Evolutionary conservation across 2,888 invertebrate genomes (phyloP), one percentile per base, ranked within the genome.

Genomic region (Callyntrura guangdongensis): DNA sequence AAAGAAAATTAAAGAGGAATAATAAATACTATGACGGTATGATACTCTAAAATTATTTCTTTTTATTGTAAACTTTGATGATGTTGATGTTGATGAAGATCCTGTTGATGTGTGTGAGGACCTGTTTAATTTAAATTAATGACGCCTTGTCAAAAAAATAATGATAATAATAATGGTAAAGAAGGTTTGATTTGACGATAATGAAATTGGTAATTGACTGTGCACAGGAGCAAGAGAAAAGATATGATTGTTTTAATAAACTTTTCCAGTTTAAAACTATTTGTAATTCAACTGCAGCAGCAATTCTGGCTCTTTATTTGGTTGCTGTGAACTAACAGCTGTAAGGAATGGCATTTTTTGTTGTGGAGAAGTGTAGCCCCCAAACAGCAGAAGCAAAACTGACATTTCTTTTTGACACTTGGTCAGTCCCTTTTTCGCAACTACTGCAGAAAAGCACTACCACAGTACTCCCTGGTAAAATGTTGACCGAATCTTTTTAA

Each of bases 61-160:
- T 56, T 56, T 56, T n/a, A 56, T n/a, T n/a, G 17, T 4, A 56
- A 2, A 56, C 14, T n/a, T 56, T 56, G 56, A 5, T 17, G 56
- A n/a, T 17, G 2, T 4, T 36, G 36, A 36, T n/a, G n/a, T n/a
- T n/a, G n/a, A n/a, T n/a, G n/a, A n/a, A 14, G 0, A 49, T 77
- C 49, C 1, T 49, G 9, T 49, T 77, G 74, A 77, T 77, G 22
- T 77, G 36, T 36, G 36, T 36, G 36, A 36, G 36, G 36, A 56
- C 53, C 49, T 77, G 22, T 53, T 77, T 74, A 74, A 74, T 74
- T 74, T 56, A 25, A 53, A 77, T 77, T 77, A 77, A 77, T 77
- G 25, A 77, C 77, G 77, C 27, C 20, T 53, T 77, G 77, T 77
- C 53, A 77, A 8, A 77, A 77, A 77, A 49, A 77, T 53, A 77